Percentiles rank a stretch among this genome's conserved stretches.
Evolutionary conservation across 2,888 invertebrate genomes (phyloP).

Genomic region (Patella ulyssiponensis): DNA sequence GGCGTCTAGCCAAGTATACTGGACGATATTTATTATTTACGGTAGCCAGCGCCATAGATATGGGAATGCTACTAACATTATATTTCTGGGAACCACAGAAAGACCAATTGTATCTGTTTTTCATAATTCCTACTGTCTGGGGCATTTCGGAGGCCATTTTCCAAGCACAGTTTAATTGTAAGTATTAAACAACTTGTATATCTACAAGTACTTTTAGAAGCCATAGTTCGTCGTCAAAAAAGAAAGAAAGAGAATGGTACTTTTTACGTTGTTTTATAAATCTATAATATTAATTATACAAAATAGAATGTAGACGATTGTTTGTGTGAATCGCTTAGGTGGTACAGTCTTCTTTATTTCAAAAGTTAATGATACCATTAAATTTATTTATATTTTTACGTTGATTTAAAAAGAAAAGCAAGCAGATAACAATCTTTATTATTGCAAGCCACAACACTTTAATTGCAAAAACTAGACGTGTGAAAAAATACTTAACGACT

Average conservation of each 20-base stretch:
- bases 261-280: no score
- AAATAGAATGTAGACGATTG: no score
- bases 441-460: no score
- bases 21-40: slow-evolving; percentile 19
- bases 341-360: no score
- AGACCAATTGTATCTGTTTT: neutral
- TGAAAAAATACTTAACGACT: no score
- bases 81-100: slow-evolving; percentile 25
- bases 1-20: slow-evolving; percentile 17
- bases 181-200: neutral
- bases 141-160: slow-evolving; percentile 21
- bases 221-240: neutral
- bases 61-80: slow-evolving; percentile 35
- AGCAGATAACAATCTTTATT: no score
- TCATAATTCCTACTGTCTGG: slow-evolving; percentile 18
- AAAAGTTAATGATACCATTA: no score
- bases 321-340: neutral
- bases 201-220: neutral
- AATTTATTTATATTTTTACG: no score
- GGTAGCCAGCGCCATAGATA: neutral
- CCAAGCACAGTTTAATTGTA: slow-evolving; percentile 24
- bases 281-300: neutral
- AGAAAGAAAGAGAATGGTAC: no score
- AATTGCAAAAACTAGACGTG: no score
- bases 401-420: no score